A percentile compares a stretch with the other conserved stretches of the same genome.
Conservation (phyloP, 2,113 vertebrate species). For the Ictalurus punctatus region DNA sequence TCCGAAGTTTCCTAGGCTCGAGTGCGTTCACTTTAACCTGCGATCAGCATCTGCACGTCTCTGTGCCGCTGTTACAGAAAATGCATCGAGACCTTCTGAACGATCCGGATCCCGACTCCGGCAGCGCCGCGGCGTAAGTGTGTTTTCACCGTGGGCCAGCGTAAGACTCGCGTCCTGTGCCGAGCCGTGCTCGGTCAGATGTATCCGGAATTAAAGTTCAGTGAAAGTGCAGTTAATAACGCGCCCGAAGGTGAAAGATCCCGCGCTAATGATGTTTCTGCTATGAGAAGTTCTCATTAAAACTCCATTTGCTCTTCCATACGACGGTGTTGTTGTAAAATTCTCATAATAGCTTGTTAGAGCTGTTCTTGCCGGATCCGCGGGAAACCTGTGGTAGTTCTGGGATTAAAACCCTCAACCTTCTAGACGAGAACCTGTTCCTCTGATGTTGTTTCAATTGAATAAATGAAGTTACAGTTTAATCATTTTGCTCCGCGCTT, state of each 20-base stretch:
- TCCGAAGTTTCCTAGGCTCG: background rate
- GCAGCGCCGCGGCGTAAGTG: background rate
- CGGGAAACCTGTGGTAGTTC: background rate
- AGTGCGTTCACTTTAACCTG: background rate
- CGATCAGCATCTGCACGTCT: background rate
- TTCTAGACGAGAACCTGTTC: background rate
- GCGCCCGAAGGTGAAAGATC: conserved; percentile 20
- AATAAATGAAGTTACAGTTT: conserved; percentile 27
- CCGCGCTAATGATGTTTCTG: conserved; percentile 12
- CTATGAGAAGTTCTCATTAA: conserved; percentile 14
- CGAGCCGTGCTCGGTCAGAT: background rate
- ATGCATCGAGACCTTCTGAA: background rate
- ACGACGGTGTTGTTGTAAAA: background rate
- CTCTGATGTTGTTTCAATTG: background rate
- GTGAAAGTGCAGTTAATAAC: conserved; percentile 10
- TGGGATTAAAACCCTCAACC: conserved; percentile 1
- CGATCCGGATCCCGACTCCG: background rate
- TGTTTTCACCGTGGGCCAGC: background rate
- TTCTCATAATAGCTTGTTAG: background rate
- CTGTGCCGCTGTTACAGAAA: background rate
- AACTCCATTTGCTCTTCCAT: conserved; percentile 17
- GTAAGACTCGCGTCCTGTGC: no score
- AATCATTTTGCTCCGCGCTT: background rate
- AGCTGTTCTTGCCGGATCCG: background rate
- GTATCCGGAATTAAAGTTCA: background rate